Evolutionary conservation across 2,797 vertebrate species (phyloP).

Genomic region (Sylvia borin): DNA sequence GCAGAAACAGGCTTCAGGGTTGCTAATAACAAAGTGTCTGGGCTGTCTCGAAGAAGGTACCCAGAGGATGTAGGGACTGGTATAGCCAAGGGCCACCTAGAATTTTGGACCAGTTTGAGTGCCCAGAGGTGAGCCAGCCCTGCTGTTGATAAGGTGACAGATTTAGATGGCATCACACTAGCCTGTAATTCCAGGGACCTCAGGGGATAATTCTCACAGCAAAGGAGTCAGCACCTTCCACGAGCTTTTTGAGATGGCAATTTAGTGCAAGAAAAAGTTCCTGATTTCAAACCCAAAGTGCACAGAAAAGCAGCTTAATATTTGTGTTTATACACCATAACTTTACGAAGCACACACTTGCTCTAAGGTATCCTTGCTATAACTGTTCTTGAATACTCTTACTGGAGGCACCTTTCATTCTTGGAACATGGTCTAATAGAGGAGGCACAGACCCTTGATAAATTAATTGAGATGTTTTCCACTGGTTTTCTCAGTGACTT

Average conservation of each 20-base stretch:
- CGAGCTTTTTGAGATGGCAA: background rate
- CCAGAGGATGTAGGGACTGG: background rate
- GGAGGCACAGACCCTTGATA: background rate
- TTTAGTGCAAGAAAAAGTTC: background rate
- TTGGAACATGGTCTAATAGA: background rate
- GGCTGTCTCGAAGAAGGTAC: background rate
- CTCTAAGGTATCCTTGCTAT: background rate
- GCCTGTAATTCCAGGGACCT: background rate
- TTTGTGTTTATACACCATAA: background rate
- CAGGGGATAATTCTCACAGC: background rate
- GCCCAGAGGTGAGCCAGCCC: background rate
- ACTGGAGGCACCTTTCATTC: background rate
- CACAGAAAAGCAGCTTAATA: background rate
- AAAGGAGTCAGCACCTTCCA: background rate
- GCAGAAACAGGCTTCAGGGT: background rate
- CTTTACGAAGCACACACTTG: background rate
- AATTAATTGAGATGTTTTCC: background rate
- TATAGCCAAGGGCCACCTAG: background rate
- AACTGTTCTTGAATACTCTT: background rate
- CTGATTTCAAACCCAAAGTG: background rate
- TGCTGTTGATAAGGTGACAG: background rate
- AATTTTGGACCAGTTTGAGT: background rate
- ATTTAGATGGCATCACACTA: accelerated
- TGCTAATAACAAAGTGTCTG: background rate
- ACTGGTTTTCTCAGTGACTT: background rate